Base-by-base conservation (phyloP, 2,797 vertebrate species). In the Parambassis ranga region DNA sequence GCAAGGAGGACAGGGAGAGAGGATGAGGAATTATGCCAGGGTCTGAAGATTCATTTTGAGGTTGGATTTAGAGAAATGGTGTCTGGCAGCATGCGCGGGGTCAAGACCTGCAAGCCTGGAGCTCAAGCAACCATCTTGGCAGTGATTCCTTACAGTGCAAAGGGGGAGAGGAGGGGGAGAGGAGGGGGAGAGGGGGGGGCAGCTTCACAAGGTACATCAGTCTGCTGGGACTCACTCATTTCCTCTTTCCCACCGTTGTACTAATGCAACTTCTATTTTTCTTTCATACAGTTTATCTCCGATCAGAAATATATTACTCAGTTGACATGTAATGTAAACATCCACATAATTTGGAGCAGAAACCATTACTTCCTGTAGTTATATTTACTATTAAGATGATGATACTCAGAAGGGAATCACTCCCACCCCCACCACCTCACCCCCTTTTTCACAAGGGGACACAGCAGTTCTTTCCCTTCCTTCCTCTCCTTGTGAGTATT, bases 281-380 rank as follows among this genome's bases (percentile, higher is more conserved):
- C 73, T 92, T 92, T 87, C 66, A 78, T 89, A 87, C 73, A 87
- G 84, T 93, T 93, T 93, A 93, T 93, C 92, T 93, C 93, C 93
- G 87, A 93, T 95, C 91, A 88, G 90, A 92, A 92, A 90, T 91
- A 90, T 92, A 94, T 93, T 88, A 84, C 86, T 92, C 85, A 89
- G 77, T 48, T 71, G 49, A 77, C 68, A 61, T 57, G 68, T 75
- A 91, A 91, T 84, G 80, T 93, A 94, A 96, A 94, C 86, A 92
- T 78, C 63, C 76, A 75, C 87, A 88, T 91, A 90, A 94, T 92
- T 93, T 93, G 84, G 88, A 87, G 85, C 64, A 92, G 88, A 88
- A 94, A 85, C 91, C 87, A 92, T 88, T 82, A 87, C 90, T 94
- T 95, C 93, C 94, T 94, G 91, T 86, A 78, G 88, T 88, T 93